These are phyloP conservation scores for Oryctes rhinoceros DNA, from an alignment of 1,140 invertebrate genomes.

Conservation along the genomic window DNA sequence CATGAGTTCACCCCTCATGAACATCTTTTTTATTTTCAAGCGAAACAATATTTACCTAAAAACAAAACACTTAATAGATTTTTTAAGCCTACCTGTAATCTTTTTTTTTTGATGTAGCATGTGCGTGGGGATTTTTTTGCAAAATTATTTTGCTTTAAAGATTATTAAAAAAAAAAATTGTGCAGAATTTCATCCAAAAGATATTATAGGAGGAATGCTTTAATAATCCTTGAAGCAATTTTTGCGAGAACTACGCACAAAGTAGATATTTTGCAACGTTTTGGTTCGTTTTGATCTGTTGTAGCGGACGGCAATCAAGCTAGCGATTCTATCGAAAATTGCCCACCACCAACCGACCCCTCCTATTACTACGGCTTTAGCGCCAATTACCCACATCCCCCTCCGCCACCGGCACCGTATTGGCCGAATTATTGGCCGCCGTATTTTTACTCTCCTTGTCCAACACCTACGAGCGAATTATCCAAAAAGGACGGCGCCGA, in stretches of 20 bases:
- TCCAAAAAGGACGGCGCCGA: not conserved
- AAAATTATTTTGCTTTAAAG: not conserved
- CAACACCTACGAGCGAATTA: slow-evolving; percentile 16
- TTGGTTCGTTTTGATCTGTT: slow-evolving; percentile 52
- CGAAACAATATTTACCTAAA: slow-evolving; percentile 34
- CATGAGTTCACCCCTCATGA: slow-evolving; percentile 36
- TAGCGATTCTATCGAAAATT: slow-evolving; percentile 47
- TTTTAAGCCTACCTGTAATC: slow-evolving; percentile 47
- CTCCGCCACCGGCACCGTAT: slow-evolving; percentile 51
- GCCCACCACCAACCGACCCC: slow-evolving; percentile 45
- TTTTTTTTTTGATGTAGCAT: slow-evolving; percentile 38
- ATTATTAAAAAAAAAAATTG: slow-evolving; percentile 9
- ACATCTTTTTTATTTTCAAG: slow-evolving; percentile 28
- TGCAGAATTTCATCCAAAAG: not conserved
- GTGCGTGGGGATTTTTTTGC: slow-evolving; percentile 9
- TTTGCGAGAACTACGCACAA: slow-evolving; percentile 23
- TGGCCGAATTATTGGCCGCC: slow-evolving; percentile 45
- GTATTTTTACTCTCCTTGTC: slow-evolving; percentile 26
- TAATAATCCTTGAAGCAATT: not conserved
- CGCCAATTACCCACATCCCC: slow-evolving; percentile 57
- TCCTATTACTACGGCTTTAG: slow-evolving; percentile 53
- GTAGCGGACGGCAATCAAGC: slow-evolving; percentile 53
- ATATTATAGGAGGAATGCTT: too few species aligned
- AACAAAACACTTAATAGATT: slow-evolving; percentile 38
- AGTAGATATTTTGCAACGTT: slow-evolving; percentile 26